These are phyloP conservation scores for Rhagonycha fulva DNA, from an alignment of 2,888 invertebrate species.

Conservation along the genomic window DNA sequence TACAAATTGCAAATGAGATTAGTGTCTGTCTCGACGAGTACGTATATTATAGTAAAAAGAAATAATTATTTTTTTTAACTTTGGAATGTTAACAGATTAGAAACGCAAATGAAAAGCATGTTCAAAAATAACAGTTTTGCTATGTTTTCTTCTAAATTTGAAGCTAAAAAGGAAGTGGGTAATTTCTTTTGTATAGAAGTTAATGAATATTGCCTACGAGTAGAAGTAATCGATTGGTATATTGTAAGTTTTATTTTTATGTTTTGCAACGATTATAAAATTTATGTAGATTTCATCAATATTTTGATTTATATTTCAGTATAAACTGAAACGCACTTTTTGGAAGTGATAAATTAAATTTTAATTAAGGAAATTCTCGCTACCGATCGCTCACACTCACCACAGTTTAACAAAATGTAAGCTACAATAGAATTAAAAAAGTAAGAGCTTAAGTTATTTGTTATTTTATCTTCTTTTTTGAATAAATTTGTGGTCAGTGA, in stretches of 20 bases:
- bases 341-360: too few species aligned
- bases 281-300: too few species aligned
- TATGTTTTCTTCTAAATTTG: neutral
- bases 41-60: neutral
- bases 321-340: too few species aligned
- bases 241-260: constrained; percentile 3
- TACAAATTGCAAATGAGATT: constrained; percentile 18
- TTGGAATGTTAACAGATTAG: constrained; percentile 1
- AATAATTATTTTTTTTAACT: neutral
- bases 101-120: neutral
- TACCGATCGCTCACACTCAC: neutral
- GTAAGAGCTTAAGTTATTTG: too few species aligned
- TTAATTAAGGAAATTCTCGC: too few species aligned
- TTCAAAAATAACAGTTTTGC: neutral
- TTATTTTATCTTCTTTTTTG: neutral
- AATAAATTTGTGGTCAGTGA: too few species aligned
- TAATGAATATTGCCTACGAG: constrained; percentile 13
- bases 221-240: constrained; percentile 18
- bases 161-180: constrained; percentile 1
- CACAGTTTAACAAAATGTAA: too few species aligned
- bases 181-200: neutral
- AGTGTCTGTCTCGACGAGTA: constrained; percentile 11
- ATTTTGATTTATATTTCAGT: too few species aligned
- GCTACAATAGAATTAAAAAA: too few species aligned
- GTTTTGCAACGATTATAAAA: too few species aligned